These are phyloP conservation scores for Crotophaga sulcirostris DNA, from an alignment of 2,113 vertebrate species.

Conservation along the genomic window DNA sequence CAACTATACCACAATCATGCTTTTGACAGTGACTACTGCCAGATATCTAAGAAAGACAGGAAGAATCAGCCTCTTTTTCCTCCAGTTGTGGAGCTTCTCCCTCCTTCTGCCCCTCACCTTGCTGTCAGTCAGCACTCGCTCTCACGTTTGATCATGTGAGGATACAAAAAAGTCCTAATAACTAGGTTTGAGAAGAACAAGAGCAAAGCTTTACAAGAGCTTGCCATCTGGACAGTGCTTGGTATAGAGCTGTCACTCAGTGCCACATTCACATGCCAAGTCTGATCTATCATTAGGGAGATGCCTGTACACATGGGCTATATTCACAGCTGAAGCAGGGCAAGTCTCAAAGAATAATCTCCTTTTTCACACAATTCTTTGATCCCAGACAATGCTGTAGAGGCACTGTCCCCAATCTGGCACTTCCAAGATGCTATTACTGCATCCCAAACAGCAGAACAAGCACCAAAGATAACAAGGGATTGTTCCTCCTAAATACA, in stretches of 20 bases:
- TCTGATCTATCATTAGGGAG: background rate
- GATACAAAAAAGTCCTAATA: background rate
- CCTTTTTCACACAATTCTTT: background rate
- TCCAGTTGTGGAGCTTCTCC: background rate
- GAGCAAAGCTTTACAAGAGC: background rate
- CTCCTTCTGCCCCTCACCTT: background rate
- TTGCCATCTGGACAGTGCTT: slow-evolving; percentile 9
- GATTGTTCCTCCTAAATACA: background rate
- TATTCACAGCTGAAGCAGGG: background rate
- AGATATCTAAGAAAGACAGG: background rate
- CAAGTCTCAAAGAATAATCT: background rate
- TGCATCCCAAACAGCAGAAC: background rate
- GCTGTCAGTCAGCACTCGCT: background rate
- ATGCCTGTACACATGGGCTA: background rate
- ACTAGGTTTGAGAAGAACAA: background rate
- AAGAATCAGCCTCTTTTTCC: background rate
- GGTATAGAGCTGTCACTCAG: slow-evolving; percentile 7
- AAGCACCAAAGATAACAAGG: background rate
- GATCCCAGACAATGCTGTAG: background rate
- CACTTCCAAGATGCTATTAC: background rate
- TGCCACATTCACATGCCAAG: background rate
- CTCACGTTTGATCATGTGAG: background rate
- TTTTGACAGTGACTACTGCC: background rate
- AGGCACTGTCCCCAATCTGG: background rate
- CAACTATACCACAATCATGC: background rate